phyloP scores from a whole-genome alignment of 2,888 invertebrate genomes.

The Diogma glabrata region DNA sequence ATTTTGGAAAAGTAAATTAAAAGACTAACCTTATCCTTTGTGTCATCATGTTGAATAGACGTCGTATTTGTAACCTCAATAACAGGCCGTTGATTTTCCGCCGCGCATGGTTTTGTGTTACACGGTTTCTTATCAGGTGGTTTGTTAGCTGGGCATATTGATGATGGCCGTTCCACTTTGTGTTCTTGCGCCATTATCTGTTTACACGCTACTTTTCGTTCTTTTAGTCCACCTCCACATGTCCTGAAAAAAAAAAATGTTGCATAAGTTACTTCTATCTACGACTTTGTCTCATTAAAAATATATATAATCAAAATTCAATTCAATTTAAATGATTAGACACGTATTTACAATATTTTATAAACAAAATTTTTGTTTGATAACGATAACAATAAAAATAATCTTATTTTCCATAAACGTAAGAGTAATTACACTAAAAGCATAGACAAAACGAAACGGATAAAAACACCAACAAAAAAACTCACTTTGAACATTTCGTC shows the following conservation, averaged over 20 bases:
- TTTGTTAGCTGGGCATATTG: constrained; percentile 61
- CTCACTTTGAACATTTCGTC: constrained; percentile 73
- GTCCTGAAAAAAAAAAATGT: constrained; percentile 32
- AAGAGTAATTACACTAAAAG: no score
- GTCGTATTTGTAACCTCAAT: constrained; percentile 70
- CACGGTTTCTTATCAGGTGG: constrained; percentile 73
- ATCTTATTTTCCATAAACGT: no score
- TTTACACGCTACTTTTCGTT: constrained; percentile 72
- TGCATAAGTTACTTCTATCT: no score
- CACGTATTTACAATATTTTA: no score
- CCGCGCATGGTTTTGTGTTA: constrained; percentile 67
- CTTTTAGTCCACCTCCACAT: constrained; percentile 87
- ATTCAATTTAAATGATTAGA: background rate
- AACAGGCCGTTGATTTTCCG: constrained; percentile 58
- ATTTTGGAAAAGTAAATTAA: no score
- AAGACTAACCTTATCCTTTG: constrained; percentile 54
- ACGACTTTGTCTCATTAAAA: background rate
- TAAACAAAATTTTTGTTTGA: no score
- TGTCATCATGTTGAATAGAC: constrained; percentile 73
- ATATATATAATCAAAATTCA: no score
- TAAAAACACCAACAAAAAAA: no score
- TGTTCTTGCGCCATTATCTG: constrained; percentile 91
- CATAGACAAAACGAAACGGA: no score
- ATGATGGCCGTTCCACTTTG: constrained; percentile 64
- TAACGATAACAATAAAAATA: no score